Conservation (phyloP, 2,113 vertebrate genomes). For the Heptranchias perlo region DNA sequence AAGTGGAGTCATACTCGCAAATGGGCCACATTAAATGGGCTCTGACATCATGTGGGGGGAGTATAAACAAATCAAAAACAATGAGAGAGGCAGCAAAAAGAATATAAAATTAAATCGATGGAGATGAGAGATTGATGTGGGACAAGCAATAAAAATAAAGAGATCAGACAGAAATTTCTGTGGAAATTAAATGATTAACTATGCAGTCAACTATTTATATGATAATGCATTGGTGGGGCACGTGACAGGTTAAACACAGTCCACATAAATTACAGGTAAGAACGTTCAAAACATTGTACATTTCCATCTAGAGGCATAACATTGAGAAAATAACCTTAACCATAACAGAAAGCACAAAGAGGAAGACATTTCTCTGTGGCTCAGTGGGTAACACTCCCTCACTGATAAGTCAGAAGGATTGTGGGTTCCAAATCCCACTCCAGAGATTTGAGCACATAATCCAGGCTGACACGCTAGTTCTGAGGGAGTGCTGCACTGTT, state of each 20-base stretch:
- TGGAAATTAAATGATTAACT: slow-evolving; percentile 11
- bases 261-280: background rate
- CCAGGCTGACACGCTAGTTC: too few species aligned
- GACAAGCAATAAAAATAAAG: background rate
- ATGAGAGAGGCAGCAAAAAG: background rate
- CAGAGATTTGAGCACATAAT: too few species aligned
- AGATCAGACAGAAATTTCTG: background rate
- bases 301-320: background rate
- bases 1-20: too few species aligned
- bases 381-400: too few species aligned
- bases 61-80: background rate
- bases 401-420: too few species aligned
- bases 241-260: background rate
- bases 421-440: too few species aligned
- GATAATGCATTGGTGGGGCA: background rate
- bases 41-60: background rate
- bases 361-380: background rate
- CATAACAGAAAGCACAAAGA: background rate
- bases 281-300: background rate
- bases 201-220: background rate
- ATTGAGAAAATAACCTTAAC: background rate
- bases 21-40: background rate
- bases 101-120: background rate
- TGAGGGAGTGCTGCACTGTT: too few species aligned
- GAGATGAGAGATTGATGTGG: background rate